Evolutionary conservation across 2,797 vertebrate species (phyloP).

Genomic region (Chrysocyon brachyurus): DNA sequence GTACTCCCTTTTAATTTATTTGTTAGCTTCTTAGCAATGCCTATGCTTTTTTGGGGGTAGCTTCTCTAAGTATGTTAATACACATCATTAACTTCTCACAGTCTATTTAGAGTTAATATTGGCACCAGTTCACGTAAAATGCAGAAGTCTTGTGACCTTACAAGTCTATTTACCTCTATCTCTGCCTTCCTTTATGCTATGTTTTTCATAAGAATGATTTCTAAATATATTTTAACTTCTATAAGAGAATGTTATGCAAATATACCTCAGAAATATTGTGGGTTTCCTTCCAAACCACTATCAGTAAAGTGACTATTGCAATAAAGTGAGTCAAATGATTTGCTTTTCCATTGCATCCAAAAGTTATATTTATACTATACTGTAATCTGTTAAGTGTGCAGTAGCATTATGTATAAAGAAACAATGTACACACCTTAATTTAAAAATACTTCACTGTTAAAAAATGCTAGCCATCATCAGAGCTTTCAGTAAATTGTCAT

Average conservation of each 20-base stretch:
- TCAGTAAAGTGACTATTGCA: neutral
- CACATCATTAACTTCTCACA: constrained; percentile 53
- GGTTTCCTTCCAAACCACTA: neutral
- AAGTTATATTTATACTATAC: neutral
- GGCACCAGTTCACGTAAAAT: neutral
- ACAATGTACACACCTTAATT: neutral
- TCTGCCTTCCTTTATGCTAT: neutral
- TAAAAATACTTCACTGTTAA: neutral
- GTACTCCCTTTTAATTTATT: constrained; percentile 46
- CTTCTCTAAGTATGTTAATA: constrained; percentile 49
- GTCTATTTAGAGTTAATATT: constrained; percentile 59
- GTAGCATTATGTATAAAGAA: neutral
- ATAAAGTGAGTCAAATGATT: neutral
- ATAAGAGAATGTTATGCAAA: neutral
- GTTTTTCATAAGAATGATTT: neutral
- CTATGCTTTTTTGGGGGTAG: neutral
- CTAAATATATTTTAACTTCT: neutral
- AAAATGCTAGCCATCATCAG: neutral
- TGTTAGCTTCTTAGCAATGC: neutral
- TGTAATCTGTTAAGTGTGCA: neutral
- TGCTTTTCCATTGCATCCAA: neutral
- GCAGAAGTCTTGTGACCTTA: constrained; percentile 1
- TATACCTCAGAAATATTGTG: neutral
- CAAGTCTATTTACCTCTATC: neutral
- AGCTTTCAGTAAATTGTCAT: neutral